These are phyloP conservation scores for Drosophila serrata DNA, from an alignment of 1,140 invertebrate species.

Conservation along the genomic window DNA sequence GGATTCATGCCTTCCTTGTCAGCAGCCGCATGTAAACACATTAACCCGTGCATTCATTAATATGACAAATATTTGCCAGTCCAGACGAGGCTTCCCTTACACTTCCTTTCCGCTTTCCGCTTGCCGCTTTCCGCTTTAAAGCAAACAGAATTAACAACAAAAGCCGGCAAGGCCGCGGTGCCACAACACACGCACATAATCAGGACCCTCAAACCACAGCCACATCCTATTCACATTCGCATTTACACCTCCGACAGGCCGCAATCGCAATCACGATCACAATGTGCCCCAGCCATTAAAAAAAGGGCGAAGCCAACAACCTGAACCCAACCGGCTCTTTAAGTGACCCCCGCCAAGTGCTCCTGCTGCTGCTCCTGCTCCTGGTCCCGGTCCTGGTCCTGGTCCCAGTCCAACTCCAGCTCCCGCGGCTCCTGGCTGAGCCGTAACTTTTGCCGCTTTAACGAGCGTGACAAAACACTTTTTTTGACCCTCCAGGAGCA, in stretches of 20 bases:
- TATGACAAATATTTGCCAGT: slow-evolving; percentile 73
- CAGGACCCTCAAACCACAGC: background rate
- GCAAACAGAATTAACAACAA: slow-evolving; percentile 83
- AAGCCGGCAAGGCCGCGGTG: slow-evolving; percentile 64
- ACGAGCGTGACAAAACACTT: slow-evolving; percentile 44
- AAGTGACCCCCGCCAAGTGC: slow-evolving; percentile 8
- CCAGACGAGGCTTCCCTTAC: slow-evolving; percentile 40
- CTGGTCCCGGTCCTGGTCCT: background rate
- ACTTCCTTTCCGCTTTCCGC: too few species aligned
- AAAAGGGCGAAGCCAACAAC: slow-evolving; percentile 8
- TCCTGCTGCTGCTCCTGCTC: too few species aligned
- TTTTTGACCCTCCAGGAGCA: slow-evolving; percentile 16
- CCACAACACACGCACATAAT: slow-evolving; percentile 47
- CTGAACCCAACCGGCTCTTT: slow-evolving; percentile 15
- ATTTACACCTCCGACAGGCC: slow-evolving; percentile 9
- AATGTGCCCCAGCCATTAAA: slow-evolving; percentile 51
- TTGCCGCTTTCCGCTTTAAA: slow-evolving; percentile 45
- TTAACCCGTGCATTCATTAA: slow-evolving; percentile 82
- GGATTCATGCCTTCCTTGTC: slow-evolving; percentile 11
- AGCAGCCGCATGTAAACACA: slow-evolving; percentile 70
- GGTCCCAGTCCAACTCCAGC: background rate
- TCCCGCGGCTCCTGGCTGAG: slow-evolving; percentile 19
- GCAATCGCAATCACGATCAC: slow-evolving; percentile 43
- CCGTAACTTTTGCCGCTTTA: slow-evolving; percentile 54
- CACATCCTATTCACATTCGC: slow-evolving; percentile 7